Conservation (phyloP, 1,140 invertebrate species). For the Andricus grossulariae region DNA sequence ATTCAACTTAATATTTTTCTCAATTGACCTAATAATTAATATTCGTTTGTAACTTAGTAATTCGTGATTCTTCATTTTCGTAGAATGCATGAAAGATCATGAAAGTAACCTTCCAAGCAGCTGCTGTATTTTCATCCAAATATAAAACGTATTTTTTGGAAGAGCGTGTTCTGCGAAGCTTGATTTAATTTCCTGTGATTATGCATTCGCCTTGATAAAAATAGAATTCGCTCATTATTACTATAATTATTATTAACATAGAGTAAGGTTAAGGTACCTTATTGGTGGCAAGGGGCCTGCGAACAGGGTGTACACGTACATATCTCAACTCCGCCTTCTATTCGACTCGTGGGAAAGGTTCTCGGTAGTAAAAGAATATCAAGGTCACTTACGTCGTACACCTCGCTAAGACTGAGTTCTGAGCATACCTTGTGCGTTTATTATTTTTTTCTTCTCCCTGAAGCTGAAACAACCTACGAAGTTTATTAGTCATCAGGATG, state of each 20-base stretch:
- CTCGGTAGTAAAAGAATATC: slow-evolving; percentile 57
- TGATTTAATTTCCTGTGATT: too few relatives aligned
- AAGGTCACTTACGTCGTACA: slow-evolving; percentile 54
- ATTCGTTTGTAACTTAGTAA: too few relatives aligned
- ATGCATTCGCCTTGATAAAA: not conserved
- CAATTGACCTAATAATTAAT: too few relatives aligned
- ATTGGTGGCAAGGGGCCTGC: slow-evolving; percentile 5
- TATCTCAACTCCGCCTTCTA: slow-evolving; percentile 37
- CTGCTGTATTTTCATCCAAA: too few relatives aligned
- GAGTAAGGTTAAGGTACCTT: slow-evolving; percentile 1
- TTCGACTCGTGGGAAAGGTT: slow-evolving; percentile 52
- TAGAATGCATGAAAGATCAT: too few relatives aligned
- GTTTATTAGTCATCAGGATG: slow-evolving; percentile 51
- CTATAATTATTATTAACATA: slow-evolving; percentile 15
- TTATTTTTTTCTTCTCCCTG: slow-evolving; percentile 38
- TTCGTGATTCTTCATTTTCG: too few relatives aligned
- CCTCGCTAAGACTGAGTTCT: slow-evolving; percentile 35
- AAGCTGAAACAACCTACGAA: not conserved
- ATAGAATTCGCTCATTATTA: slow-evolving; percentile 17
- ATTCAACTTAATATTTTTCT: too few relatives aligned
- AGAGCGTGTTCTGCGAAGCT: too few relatives aligned
- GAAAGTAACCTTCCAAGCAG: too few relatives aligned
- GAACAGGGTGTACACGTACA: not conserved
- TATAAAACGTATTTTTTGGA: too few relatives aligned
- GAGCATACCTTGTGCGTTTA: slow-evolving; percentile 47